These are phyloP conservation scores for Sphinx pinastri DNA, from an alignment of 2,888 invertebrate species.

Conservation along the genomic window DNA sequence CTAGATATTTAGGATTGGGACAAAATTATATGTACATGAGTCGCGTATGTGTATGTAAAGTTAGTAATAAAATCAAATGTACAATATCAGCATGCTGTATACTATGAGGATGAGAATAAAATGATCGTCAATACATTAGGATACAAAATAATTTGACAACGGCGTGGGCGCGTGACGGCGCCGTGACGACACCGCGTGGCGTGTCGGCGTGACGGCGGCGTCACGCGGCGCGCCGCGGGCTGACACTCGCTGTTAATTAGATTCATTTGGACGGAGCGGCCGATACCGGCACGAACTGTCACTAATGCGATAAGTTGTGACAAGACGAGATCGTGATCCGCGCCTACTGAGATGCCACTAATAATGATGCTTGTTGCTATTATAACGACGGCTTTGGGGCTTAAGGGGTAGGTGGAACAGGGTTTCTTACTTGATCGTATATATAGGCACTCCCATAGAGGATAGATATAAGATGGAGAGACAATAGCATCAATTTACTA, in stretches of 20 bases:
- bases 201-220: conserved; percentile 69
- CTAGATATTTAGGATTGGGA: no score
- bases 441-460: no score
- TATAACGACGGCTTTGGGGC: no score
- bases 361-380: background rate
- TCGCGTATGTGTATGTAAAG: no score
- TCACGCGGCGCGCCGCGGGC: conserved; percentile 59
- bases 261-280: conserved; percentile 16
- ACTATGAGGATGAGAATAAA: conserved; percentile 33
- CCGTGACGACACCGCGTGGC: conserved; percentile 66
- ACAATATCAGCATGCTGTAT: background rate
- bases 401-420: no score
- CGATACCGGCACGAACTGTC: conserved; percentile 7
- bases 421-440: no score
- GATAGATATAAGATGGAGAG: no score
- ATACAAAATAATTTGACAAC: conserved; percentile 69
- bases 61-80: background rate
- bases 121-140: conserved; percentile 71
- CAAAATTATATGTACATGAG: no score
- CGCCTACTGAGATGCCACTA: background rate
- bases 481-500: no score
- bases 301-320: conserved; percentile 30
- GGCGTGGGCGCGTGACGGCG: conserved; percentile 62
- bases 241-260: conserved; percentile 16
- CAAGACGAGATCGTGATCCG: conserved; percentile 26